Conservation (phyloP, 2,888 invertebrate species). For the Meteorus cinctellus region DNA sequence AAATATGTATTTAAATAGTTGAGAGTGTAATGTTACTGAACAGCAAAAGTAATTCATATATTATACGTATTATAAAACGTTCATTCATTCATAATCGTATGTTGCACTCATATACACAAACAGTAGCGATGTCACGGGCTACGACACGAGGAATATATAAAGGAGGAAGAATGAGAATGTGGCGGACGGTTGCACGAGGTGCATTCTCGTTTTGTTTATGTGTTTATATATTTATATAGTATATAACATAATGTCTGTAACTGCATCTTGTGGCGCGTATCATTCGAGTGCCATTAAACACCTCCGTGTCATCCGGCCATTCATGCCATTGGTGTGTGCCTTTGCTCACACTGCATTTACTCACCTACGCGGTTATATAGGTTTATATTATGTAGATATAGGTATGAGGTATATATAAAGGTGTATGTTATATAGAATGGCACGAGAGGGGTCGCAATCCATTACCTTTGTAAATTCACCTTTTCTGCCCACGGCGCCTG, state of each 20-base stretch:
- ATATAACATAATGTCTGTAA: slow-evolving; percentile 19
- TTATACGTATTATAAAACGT: too few relatives aligned
- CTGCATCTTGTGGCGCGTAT: slow-evolving; percentile 24
- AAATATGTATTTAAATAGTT: too few relatives aligned
- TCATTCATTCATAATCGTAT: slow-evolving; percentile 36
- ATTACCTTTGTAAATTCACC: slow-evolving; percentile 52
- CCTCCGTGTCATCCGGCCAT: slow-evolving; percentile 50
- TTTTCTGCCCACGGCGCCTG: slow-evolving; percentile 43
- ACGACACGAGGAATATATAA: slow-evolving; percentile 33
- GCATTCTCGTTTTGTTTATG: slow-evolving; percentile 21
- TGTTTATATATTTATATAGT: not conserved
- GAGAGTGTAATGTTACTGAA: not conserved
- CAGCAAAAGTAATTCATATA: too few relatives aligned
- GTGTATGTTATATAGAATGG: slow-evolving; percentile 21
- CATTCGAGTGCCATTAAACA: slow-evolving; percentile 46
- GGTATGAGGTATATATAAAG: not conserved
- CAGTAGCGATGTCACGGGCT: slow-evolving; percentile 45
- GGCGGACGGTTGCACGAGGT: slow-evolving; percentile 33
- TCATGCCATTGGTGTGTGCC: slow-evolving; percentile 31
- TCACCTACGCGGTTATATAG: slow-evolving; percentile 47
- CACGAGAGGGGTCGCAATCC: slow-evolving; percentile 51
- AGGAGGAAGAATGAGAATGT: slow-evolving; percentile 6
- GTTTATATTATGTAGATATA: slow-evolving; percentile 28
- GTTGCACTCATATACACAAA: slow-evolving; percentile 39
- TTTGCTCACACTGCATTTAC: slow-evolving; percentile 39